Percentiles rank a stretch among this genome's conserved stretches.
Conservation (phyloP, 2,888 invertebrate genomes). For the Tenthredo amoena region DNA sequence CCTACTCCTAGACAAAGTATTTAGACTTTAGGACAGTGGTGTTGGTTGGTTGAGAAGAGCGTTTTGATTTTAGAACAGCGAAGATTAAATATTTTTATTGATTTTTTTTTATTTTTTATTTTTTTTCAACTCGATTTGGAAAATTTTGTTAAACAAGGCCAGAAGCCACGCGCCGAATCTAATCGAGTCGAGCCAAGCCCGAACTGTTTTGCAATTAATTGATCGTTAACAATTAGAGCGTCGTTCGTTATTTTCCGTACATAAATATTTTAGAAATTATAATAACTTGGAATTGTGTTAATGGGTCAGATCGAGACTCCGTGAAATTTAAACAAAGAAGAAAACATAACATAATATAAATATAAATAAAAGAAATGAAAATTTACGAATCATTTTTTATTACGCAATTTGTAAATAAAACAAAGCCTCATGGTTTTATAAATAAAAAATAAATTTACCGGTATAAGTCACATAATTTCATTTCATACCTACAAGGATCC, state of each 20-base stretch:
- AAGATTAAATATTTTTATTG: background rate
- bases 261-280: slow-evolving; percentile 30
- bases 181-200: background rate
- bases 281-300: slow-evolving; percentile 29
- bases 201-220: slow-evolving; percentile 7
- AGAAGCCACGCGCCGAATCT: background rate
- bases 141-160: background rate
- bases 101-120: background rate
- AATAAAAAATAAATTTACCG: background rate
- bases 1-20: background rate
- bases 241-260: background rate
- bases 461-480: background rate
- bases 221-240: slow-evolving; percentile 24
- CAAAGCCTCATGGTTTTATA: background rate
- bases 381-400: background rate
- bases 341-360: background rate
- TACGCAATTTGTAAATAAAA: background rate
- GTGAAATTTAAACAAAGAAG: background rate
- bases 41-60: background rate
- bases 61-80: background rate
- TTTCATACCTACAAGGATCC: background rate
- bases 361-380: background rate
- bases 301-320: background rate
- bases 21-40: background rate
- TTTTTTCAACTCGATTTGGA: background rate